These are phyloP conservation scores for Ellobius talpinus DNA, from an alignment of 2,113 vertebrate genomes.

Conservation along the genomic window DNA sequence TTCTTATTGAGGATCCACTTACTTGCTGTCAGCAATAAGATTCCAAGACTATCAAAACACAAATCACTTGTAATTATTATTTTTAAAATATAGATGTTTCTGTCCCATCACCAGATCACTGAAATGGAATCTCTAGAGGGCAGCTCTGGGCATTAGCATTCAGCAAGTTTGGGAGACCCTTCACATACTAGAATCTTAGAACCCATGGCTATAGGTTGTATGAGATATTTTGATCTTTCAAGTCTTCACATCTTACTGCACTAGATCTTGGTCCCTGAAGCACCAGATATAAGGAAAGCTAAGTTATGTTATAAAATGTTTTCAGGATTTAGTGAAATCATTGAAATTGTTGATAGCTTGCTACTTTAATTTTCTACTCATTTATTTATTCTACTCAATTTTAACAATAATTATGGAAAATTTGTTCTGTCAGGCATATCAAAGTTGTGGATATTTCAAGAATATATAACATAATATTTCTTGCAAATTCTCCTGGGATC, in stretches of 20 bases:
- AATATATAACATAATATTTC: neutral
- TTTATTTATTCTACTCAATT: neutral
- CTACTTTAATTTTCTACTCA: constrained; percentile 30
- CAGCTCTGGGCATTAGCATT: neutral
- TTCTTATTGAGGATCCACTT: neutral
- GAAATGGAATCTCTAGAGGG: neutral
- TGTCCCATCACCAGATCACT: neutral
- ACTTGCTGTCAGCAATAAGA: neutral
- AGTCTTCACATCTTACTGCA: neutral
- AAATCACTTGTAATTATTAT: neutral
- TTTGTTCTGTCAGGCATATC: neutral
- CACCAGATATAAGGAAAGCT: neutral
- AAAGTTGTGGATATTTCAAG: neutral
- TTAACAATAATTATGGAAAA: neutral
- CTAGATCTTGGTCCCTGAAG: neutral
- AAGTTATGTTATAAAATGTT: neutral
- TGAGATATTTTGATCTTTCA: neutral
- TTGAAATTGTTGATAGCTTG: neutral
- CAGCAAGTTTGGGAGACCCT: neutral
- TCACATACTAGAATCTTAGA: neutral
- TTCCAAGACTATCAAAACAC: neutral
- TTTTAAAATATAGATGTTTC: neutral
- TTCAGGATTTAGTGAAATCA: neutral
- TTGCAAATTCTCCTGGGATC: neutral
- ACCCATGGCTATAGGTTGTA: neutral